Conservation (phyloP, 2,797 vertebrate species). For the Gallirallus australis region DNA sequence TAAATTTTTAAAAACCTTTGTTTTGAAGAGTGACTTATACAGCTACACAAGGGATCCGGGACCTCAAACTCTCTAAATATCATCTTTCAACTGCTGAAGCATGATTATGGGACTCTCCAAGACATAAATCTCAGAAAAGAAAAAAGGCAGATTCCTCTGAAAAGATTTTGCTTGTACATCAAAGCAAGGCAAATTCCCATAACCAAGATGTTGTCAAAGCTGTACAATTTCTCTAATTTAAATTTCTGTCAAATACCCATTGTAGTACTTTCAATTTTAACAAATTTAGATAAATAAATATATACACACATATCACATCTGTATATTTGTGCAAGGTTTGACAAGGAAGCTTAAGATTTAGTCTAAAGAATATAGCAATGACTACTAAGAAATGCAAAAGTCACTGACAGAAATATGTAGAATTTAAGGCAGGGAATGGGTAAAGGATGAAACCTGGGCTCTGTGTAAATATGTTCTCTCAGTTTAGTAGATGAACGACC, state of each 20-base stretch:
- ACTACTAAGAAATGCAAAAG: background rate
- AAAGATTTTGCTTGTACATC: background rate
- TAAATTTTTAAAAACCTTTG: background rate
- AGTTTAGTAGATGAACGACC: background rate
- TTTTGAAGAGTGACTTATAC: background rate
- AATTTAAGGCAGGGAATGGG: background rate
- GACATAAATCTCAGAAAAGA: background rate
- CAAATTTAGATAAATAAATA: background rate
- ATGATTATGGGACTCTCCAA: background rate
- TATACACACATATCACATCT: background rate
- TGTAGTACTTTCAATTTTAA: background rate
- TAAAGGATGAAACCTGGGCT: background rate
- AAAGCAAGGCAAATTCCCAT: background rate
- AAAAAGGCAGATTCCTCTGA: background rate
- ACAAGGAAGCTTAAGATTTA: background rate
- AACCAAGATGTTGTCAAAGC: background rate
- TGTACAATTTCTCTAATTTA: background rate
- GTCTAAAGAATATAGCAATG: background rate
- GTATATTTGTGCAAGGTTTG: background rate
- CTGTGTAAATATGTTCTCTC: background rate
- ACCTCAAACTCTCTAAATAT: background rate
- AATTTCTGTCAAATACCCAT: background rate
- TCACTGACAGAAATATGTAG: background rate
- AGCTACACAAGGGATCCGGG: background rate
- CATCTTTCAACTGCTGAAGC: background rate